Conservation (phyloP, 2,797 vertebrate species). For the Triplophysa yarkandensis region DNA sequence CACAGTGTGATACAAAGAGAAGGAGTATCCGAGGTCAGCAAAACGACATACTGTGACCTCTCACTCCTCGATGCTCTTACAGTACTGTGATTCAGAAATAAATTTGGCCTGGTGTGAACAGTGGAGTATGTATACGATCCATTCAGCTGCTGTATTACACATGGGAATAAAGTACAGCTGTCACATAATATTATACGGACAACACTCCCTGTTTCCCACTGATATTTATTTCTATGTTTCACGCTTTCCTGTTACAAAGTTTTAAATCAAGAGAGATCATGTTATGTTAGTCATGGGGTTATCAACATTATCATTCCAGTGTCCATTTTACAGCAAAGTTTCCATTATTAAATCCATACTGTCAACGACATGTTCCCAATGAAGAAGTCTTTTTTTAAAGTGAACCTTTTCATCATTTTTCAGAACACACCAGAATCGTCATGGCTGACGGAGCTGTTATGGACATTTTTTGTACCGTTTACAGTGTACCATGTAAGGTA, state of each 20-base stretch:
- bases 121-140: not conserved
- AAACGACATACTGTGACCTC: conserved; percentile 10
- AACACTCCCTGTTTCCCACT: not conserved
- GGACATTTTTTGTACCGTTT: conserved; percentile 94
- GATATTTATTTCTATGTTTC: not conserved
- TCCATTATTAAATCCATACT: not conserved
- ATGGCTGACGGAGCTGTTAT: conserved; percentile 92
- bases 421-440: conserved; percentile 89
- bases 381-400: too few relatives aligned
- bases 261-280: not conserved
- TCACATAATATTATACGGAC: not conserved
- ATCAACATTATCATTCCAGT: too few relatives aligned
- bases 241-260: not conserved
- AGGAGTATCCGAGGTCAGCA: conserved; percentile 28
- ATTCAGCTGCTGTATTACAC: conserved; percentile 1
- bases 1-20: conserved; percentile 30
- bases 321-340: not conserved
- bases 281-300: too few relatives aligned
- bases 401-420: not conserved
- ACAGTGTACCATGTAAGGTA: conserved; percentile 99
- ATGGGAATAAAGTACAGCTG: not conserved
- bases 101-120: conserved; percentile 7
- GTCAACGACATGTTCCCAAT: not conserved
- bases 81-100: conserved; percentile 12
- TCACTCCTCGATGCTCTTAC: conserved; percentile 1